Base-by-base conservation (phyloP, 2,797 vertebrate genomes). In the Scleropages formosus region DNA sequence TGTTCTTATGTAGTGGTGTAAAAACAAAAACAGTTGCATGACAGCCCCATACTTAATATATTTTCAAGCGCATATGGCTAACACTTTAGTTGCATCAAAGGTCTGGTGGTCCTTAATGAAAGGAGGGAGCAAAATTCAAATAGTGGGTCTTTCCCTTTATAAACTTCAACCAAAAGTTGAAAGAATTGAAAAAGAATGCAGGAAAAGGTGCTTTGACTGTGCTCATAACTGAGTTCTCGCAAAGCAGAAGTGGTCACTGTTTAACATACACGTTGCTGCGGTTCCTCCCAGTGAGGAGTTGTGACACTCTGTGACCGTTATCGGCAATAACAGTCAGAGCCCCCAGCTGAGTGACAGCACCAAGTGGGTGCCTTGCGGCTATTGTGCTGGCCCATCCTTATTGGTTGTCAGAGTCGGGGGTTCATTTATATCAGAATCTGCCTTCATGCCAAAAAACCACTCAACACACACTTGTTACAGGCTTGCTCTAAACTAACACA, bases 221-320 rank as follows among this genome's bases (percentile, higher is more conserved):
- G n/a, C n/a, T 39, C 31, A 39, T 39, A 39, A 39, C 31, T 39
- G 31, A 39, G 31, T 31, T 39, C 31, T n/a, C n/a, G 39, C 31
- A 56, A 44, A 47, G 22, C 46, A 51, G 66, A 68, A 68, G 66
- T 68, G 8, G 11, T 13, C 12, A 16, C 39, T 8, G 39, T 51
- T 46, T 26, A 12, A 68, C 46, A 68, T 12, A 15, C 27, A 26
- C 16, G 4, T 24, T 12, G 3, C 13, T 71, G 47, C 56, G n/a
- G 51, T 61, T 4, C 1, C 49, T 8, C 1, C 8, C 49, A 53
- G 49, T 9, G 4, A 26, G 24, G 49, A 71, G 12, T 71, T 56
- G 18, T 22, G n/a, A 20, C 24, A 70, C 47, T 26, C 46, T 53
- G 68, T 56, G 67, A 51, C 68, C 53, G n/a, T 58, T 31, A 58